A percentile compares a stretch with the other conserved stretches of the same genome.
These are phyloP conservation scores for Brachionus plicatilis DNA, from an alignment of 1,140 invertebrate genomes.

Conservation along the genomic window DNA sequence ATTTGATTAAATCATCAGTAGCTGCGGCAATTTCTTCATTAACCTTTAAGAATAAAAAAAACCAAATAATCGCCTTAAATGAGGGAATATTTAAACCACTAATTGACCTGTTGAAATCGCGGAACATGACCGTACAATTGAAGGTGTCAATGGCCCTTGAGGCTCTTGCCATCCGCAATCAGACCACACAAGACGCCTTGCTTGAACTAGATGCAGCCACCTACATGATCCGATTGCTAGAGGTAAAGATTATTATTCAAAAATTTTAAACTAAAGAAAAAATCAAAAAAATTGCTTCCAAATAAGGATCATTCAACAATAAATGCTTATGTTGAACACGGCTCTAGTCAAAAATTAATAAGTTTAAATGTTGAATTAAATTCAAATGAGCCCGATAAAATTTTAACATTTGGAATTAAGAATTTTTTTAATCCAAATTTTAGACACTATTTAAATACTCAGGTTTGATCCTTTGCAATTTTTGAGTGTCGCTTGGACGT, in stretches of 20 bases:
- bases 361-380: not conserved
- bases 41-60: slow-evolving; percentile 45
- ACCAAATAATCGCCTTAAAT: slow-evolving; percentile 49
- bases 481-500: not conserved
- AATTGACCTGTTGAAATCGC: slow-evolving; percentile 50
- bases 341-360: not conserved
- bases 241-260: slow-evolving; percentile 45
- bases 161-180: slow-evolving; percentile 51
- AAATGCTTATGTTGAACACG: not conserved
- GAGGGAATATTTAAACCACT: slow-evolving; percentile 50
- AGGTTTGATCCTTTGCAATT: slow-evolving; percentile 11
- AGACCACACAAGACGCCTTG: slow-evolving; percentile 49
- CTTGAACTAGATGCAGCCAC: slow-evolving; percentile 51
- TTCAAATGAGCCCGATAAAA: not conserved
- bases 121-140: slow-evolving; percentile 51
- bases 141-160: slow-evolving; percentile 54
- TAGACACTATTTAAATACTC: not conserved
- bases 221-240: slow-evolving; percentile 51
- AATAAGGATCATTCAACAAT: slow-evolving; percentile 21
- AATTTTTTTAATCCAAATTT: slow-evolving; percentile 3
- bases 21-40: slow-evolving; percentile 24
- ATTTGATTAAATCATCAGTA: slow-evolving; percentile 29
- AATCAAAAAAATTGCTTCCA: not conserved
- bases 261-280: not conserved
- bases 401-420: not conserved